Evolutionary conservation across 1,140 invertebrate species (phyloP).

Genomic region (Gonioctena quinquepunctata): DNA sequence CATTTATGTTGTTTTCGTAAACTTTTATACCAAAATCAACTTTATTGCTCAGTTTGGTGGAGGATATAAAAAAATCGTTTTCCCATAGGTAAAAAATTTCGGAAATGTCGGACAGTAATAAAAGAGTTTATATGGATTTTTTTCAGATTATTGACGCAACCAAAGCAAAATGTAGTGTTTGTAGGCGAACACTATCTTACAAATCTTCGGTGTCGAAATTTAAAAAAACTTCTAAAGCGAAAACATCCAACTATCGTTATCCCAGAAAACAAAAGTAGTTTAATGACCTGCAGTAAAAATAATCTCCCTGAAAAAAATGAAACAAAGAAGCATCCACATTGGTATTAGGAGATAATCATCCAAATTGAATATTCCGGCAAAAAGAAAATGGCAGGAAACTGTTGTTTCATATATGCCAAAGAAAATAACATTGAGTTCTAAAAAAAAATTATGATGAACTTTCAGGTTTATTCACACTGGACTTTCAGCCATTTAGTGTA

Average conservation of each 20-base stretch:
- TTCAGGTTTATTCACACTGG: slow-evolving; percentile 28
- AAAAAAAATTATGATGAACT: slow-evolving; percentile 3
- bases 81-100: too few relatives aligned
- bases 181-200: neutral
- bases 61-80: too few relatives aligned
- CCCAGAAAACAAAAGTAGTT: neutral
- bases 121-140: neutral
- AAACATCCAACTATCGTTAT: slow-evolving; percentile 10
- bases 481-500: slow-evolving; percentile 37
- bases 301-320: neutral
- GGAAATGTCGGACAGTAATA: neutral
- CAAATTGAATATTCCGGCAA: neutral
- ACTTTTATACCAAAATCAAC: too few relatives aligned
- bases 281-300: neutral
- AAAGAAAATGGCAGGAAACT: neutral
- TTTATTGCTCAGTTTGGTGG: too few relatives aligned
- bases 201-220: neutral
- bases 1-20: too few relatives aligned
- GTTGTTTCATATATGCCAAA: neutral
- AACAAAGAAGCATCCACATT: neutral
- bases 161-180: neutral
- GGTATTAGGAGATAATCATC: neutral
- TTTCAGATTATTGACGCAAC: neutral
- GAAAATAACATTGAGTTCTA: neutral
- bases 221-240: slow-evolving; percentile 4